Base-by-base conservation (phyloP, 2,888 invertebrate genomes). In the Lepas anatifera region DNA sequence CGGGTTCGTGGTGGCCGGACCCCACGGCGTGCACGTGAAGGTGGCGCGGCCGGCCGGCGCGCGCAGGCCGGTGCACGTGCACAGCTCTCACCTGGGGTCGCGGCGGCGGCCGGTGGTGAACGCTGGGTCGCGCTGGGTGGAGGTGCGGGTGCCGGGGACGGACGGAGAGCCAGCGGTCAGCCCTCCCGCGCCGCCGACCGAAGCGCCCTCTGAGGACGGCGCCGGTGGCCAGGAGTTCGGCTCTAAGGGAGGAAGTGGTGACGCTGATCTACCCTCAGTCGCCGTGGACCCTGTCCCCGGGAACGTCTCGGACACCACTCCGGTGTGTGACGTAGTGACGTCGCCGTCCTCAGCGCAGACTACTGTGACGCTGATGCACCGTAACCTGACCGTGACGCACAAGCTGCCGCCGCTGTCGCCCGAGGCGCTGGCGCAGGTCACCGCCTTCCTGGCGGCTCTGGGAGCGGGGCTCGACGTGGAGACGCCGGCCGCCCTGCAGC, bases 1-100 rank as follows among this genome's bases (percentile, higher is more conserved):
- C 52, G 32, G 58, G 18, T 58, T 58, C 58, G 58, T 58, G 18
- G 58, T 58, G 58, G 58, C 58, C 58, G 58, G 58, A 6, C 58
- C 58, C 32, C 58, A 32, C 18, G 58, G 58, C 6, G 58, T 58
- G 58, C 58, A 58, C 58, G 58, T 58, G 13, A 58, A 58, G 58
- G 58, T 58, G 58, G 32, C 32, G 32, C 58, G 58, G 58, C 58
- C 58, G 58, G 18, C 58, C 18, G 58, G 58, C 18, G 4, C n/a
- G n/a, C n/a, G n/a, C n/a, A n/a, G n/a, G n/a, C n/a, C 32, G 18
- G 18, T 58, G 58, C 32, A 32, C 22, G 58, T 58, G 58, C 32
- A 10, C 11, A 27, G 41, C 41, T 10, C 11, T 16, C 41, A 10
- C 11, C 41, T 8, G 52, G 27, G 29, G 52, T 29, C 1, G 32